Percentiles rank a stretch among this genome's conserved stretches.
Conservation (phyloP, 2,113 vertebrate species). For the Myxocyprinus asiaticus region DNA sequence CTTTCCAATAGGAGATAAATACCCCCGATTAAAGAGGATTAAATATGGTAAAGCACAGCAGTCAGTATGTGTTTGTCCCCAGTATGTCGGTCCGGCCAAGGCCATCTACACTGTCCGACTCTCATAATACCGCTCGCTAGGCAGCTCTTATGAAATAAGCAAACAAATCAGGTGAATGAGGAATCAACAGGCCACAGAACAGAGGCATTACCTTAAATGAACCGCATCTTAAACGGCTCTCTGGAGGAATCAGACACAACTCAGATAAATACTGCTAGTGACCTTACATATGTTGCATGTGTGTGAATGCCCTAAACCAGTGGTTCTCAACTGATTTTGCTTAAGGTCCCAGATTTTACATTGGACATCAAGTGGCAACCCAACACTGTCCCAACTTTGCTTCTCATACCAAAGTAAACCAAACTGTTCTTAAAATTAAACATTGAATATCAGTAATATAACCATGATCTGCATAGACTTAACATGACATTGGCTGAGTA, state of each 20-base stretch:
- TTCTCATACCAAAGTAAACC: too few species aligned
- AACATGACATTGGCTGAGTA: too few species aligned
- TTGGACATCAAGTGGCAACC: too few species aligned
- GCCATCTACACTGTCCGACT: constrained; percentile 55
- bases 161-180: constrained; percentile 3
- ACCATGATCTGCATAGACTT: too few species aligned
- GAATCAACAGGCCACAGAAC: not conserved
- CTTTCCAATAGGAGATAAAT: constrained; percentile 64
- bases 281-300: too few species aligned
- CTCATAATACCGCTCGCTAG: not conserved
- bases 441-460: too few species aligned
- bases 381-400: too few species aligned
- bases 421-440: too few species aligned
- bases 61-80: constrained; percentile 51
- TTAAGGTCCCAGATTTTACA: too few species aligned
- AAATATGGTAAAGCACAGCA: constrained; percentile 63
- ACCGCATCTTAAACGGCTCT: not conserved
- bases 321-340: too few species aligned
- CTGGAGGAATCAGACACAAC: too few species aligned
- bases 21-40: constrained; percentile 75
- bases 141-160: not conserved
- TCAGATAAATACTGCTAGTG: too few species aligned
- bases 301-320: not conserved
- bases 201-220: not conserved
- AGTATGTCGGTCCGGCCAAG: constrained; percentile 14